Evolutionary conservation across 2,888 invertebrate genomes (phyloP).

Genomic region (Melinaea marsaeus): DNA sequence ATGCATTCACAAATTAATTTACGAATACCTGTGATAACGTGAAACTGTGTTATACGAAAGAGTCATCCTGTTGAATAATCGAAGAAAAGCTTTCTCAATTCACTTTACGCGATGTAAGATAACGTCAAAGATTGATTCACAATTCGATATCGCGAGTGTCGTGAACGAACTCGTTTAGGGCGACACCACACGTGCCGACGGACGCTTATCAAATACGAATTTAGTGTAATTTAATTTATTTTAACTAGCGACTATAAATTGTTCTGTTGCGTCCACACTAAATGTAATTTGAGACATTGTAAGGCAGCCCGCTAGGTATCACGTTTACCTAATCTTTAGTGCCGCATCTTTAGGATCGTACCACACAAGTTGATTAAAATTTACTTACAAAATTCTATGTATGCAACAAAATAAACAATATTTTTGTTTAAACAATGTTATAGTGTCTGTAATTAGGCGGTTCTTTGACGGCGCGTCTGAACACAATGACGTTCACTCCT

Average conservation of each 20-base stretch:
- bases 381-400: neutral
- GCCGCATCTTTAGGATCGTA: constrained; percentile 11
- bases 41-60: constrained; percentile 5
- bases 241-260: constrained; percentile 64
- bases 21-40: constrained; percentile 45
- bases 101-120: constrained; percentile 58
- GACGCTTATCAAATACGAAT: constrained; percentile 45
- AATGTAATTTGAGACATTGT: constrained; percentile 64
- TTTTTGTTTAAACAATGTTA: neutral
- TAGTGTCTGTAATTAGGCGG: constrained; percentile 6
- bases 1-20: constrained; percentile 52
- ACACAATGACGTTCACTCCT: constrained; percentile 45
- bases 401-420: neutral
- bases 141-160: constrained; percentile 63
- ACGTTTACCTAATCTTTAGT: constrained; percentile 51
- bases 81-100: constrained; percentile 44
- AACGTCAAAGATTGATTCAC: constrained; percentile 72
- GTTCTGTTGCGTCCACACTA: constrained; percentile 52
- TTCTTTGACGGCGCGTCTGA: constrained; percentile 33
- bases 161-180: constrained; percentile 56
- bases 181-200: constrained; percentile 55
- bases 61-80: constrained; percentile 34
- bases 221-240: constrained; percentile 51
- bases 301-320: constrained; percentile 54
- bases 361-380: constrained; percentile 1